These are phyloP conservation scores for Phodopus roborovskii DNA, from an alignment of 2,113 vertebrate genomes.

Conservation along the genomic window DNA sequence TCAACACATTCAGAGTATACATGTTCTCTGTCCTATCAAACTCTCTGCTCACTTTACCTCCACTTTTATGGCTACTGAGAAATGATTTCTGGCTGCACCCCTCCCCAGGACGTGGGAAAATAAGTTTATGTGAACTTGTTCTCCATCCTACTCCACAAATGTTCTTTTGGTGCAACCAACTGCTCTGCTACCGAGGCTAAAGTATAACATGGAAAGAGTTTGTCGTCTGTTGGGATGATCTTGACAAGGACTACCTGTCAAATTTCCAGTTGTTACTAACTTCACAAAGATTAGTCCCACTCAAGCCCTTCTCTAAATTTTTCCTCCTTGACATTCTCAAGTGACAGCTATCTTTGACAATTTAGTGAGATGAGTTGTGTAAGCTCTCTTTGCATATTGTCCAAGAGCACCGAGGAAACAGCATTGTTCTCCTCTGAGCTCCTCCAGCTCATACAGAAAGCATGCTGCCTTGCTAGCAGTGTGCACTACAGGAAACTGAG, in stretches of 20 bases:
- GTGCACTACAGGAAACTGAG: not conserved
- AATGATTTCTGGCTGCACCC: not conserved
- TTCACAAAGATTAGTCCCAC: constrained; percentile 20
- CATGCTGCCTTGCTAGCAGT: not conserved
- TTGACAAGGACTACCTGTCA: not conserved
- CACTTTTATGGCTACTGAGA: not conserved
- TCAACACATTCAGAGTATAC: not conserved
- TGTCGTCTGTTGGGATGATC: not conserved
- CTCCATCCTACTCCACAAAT: not conserved
- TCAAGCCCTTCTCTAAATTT: not conserved
- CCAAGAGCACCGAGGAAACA: not conserved
- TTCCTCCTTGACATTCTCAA: not conserved
- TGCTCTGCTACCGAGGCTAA: not conserved
- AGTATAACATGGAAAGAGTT: not conserved
- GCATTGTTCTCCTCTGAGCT: constrained; percentile 43
- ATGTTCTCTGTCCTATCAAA: not conserved
- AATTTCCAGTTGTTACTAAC: not conserved
- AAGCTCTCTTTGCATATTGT: not conserved
- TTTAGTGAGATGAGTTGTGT: not conserved
- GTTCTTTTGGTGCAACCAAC: not conserved
- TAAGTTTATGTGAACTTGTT: not conserved
- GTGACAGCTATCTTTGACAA: not conserved
- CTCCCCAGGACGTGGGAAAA: not conserved
- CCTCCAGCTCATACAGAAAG: not conserved
- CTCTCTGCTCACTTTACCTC: not conserved